Percentiles rank a stretch among this genome's conserved stretches.
These are phyloP conservation scores for Drosophila lacteicornis DNA, from an alignment of 1,140 invertebrate genomes.

Conservation along the genomic window DNA sequence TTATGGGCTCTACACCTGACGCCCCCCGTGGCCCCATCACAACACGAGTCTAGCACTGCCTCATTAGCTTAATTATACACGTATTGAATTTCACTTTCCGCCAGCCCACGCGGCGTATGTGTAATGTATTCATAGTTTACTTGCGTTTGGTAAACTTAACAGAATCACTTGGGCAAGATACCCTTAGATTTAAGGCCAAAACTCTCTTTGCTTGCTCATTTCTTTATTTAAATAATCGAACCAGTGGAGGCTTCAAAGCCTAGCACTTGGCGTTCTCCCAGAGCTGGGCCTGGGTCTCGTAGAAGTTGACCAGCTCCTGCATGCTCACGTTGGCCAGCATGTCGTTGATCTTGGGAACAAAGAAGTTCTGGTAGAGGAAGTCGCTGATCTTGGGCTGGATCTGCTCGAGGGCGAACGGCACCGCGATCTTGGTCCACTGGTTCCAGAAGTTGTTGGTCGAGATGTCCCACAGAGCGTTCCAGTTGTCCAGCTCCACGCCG, in stretches of 20 bases:
- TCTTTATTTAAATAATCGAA: constrained; percentile 2
- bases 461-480: constrained; percentile 64
- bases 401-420: constrained; percentile 27
- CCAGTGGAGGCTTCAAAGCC: background rate
- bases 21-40: background rate
- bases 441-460: constrained; percentile 62
- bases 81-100: constrained; percentile 14
- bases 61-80: constrained; percentile 27
- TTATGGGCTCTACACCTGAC: constrained; percentile 12
- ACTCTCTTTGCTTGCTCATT: background rate
- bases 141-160: background rate
- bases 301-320: constrained; percentile 45
- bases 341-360: constrained; percentile 45
- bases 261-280: constrained; percentile 22
- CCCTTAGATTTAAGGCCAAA: background rate
- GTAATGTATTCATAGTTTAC: background rate
- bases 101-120: constrained; percentile 8
- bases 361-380: constrained; percentile 29
- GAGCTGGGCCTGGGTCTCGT: background rate
- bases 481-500: constrained; percentile 53
- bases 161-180: too few relatives aligned
- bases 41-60: background rate
- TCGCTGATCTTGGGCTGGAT: constrained; percentile 44
- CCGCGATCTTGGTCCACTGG: constrained; percentile 1
- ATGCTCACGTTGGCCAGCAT: constrained; percentile 42